phyloP scores from a whole-genome alignment of 2,797 vertebrate species.

The Clarias pachynema region DNA sequence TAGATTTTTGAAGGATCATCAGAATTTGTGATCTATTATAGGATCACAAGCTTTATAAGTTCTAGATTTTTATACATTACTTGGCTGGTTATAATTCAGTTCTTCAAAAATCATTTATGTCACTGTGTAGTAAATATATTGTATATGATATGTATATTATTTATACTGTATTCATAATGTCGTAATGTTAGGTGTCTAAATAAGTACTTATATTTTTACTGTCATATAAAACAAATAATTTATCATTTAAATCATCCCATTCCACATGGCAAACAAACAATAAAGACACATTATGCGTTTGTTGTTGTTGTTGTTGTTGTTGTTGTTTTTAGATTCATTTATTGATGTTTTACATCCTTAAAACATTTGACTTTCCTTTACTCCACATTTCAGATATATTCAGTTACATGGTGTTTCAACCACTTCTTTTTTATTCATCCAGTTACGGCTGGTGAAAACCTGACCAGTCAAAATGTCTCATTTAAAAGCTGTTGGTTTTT shows the following conservation, averaged over 20 bases:
- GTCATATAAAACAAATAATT: too few species aligned
- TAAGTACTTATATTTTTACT: too few species aligned
- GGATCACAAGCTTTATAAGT: not conserved
- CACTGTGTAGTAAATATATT: not conserved
- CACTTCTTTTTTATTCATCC: not conserved
- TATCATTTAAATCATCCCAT: too few species aligned
- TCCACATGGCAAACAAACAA: too few species aligned
- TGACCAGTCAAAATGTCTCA: too few species aligned
- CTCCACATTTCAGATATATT: not conserved
- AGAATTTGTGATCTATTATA: not conserved
- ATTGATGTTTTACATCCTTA: not conserved
- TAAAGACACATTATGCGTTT: too few species aligned
- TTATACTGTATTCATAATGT: too few species aligned
- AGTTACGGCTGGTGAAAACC: not conserved
- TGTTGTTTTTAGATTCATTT: not conserved
- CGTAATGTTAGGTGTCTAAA: too few species aligned
- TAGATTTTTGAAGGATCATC: not conserved
- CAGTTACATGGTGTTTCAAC: not conserved
- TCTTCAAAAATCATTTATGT: not conserved
- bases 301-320: too few species aligned
- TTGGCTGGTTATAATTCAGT: not conserved
- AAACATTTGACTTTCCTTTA: not conserved
- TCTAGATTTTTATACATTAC: conserved; percentile 1
- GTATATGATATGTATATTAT: not conserved
- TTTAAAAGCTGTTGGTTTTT: not conserved